Evolutionary conservation across 2,797 vertebrate genomes (phyloP).

Genomic region (Tinamus major): DNA sequence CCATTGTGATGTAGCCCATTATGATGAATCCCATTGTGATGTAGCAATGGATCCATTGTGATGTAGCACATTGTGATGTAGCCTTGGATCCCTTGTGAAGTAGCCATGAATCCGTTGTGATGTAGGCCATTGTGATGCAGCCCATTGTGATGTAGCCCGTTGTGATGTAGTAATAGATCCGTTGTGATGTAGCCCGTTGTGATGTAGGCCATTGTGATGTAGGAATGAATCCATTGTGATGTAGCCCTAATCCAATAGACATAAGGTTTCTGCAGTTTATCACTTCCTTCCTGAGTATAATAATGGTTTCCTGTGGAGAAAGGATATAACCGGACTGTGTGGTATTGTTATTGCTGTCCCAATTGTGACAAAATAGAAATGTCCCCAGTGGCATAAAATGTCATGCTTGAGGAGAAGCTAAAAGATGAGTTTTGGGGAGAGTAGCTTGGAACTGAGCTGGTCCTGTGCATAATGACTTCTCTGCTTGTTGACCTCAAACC

Average conservation of each 20-base stretch:
- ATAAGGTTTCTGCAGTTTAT: neutral
- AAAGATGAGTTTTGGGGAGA: neutral
- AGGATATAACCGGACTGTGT: neutral
- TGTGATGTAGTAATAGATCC: no score
- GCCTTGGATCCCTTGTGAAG: no score
- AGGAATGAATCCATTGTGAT: no score
- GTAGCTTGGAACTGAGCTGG: neutral
- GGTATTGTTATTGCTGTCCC: neutral
- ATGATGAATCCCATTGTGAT: no score
- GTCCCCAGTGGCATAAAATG: neutral
- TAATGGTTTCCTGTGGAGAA: neutral
- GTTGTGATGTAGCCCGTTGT: no score
- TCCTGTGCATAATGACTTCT: neutral
- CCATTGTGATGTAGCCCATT: no score
- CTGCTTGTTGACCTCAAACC: neutral
- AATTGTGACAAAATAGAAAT: neutral
- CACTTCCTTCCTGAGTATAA: neutral
- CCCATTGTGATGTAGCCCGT: no score
- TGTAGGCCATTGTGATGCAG: no score
- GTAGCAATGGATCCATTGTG: no score
- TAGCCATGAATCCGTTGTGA: no score
- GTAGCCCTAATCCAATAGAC: neutral
- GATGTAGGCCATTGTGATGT: no score
- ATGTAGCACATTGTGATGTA: no score
- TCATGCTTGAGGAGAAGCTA: neutral